Conservation (phyloP, 2,113 vertebrate species). For the Lipophrys pholis region DNA sequence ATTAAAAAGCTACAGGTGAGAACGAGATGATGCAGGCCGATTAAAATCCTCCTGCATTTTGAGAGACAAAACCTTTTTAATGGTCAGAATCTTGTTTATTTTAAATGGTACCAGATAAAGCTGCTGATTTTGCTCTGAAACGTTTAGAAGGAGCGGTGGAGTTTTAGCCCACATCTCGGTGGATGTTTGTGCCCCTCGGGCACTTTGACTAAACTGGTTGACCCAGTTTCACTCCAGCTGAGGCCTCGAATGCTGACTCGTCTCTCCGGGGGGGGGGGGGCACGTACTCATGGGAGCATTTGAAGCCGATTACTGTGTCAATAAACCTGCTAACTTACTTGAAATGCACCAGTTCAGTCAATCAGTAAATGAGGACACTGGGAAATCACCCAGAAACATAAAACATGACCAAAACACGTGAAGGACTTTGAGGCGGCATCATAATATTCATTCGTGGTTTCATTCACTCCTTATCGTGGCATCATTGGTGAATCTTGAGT, state of each 20-base stretch:
- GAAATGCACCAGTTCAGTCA: background rate
- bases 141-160: no score
- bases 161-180: background rate
- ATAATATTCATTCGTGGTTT: no score
- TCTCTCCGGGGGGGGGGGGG: background rate
- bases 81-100: no score
- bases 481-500: no score
- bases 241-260: background rate
- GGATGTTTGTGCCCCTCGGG: background rate
- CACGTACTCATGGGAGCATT: background rate
- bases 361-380: background rate
- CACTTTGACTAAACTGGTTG: background rate
- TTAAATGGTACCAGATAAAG: no score
- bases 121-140: no score
- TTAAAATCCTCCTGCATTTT: background rate
- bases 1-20: slow-evolving; percentile 94
- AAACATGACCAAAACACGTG: no score
- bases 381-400: accelerated
- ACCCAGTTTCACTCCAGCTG: background rate
- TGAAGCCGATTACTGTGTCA: background rate
- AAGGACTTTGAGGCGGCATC: no score
- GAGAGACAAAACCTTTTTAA: background rate
- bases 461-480: no score
- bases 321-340: background rate
- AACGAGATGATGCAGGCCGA: background rate